Evolutionary conservation across 2,797 vertebrate genomes (phyloP), one percentile per base, ranked within the genome.

Genomic region (Poecile montanus): DNA sequence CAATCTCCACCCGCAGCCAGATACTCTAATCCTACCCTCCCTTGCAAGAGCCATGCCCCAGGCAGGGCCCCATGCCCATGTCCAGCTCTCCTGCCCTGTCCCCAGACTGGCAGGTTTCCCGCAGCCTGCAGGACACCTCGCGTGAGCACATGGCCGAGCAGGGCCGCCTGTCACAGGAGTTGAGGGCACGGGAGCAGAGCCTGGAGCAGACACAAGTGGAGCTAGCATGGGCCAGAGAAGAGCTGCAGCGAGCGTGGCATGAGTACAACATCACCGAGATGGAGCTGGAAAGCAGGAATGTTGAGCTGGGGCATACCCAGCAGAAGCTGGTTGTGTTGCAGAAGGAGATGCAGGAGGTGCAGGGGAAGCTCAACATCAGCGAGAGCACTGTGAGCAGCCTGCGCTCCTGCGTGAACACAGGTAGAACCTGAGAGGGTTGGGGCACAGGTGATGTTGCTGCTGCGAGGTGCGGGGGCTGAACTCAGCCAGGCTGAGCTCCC

Each of bases 101-200:
- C 58, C 54, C 85, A 91, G 91, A 93, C 85, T 95, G 91, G 91
- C 91, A 94, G 84, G 51, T 81, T 4, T 34, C 50, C 36, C 88
- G 30, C 75, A 81, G 36, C 13, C 56, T 94, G 75, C 29, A 4
- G 56, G 75, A 77, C 3, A 9, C 47, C 22, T 65, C 88, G 32
- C 91, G 8, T 0, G 11, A 91, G 51, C 95, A 96, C 7, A 30
- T 8, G 11, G 76, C 57, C 30, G 95, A 97, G 60, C 96, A 93
- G 66, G 70, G 67, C 76, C 96, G 73, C 84, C 93, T 97, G 58
- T 60, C 60, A 1, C 78, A 91, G 67, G 90, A 58, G 48, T 40
- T 91, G 63, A 50, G 9, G 1, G 32, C 40, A 1, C 83, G 21
- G 88, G 78, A 87, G 60, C 74, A 36, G 75, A 82, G 88, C 73